Evolutionary conservation across 2,113 vertebrate genomes (phyloP), one percentile per base, ranked within the genome.

Genomic region (Perccottus glenii): DNA sequence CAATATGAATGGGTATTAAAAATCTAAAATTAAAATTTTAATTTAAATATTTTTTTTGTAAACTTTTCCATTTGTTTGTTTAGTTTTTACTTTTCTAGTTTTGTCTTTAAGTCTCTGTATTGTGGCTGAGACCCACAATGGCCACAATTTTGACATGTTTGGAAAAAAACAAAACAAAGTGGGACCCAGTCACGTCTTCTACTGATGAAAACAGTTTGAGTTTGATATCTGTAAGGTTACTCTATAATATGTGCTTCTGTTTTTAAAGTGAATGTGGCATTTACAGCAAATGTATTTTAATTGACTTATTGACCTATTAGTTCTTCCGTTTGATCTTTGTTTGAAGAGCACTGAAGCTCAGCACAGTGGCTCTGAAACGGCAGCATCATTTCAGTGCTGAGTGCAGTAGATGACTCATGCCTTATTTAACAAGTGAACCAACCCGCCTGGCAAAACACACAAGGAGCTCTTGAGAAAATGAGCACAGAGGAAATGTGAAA

Each of bases 341-440:
- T 14, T 6, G 0, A 27, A 27, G 36, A 46, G 14, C 38, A 1
- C 8, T 3, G 16, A 6, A 3, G 16, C 9, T 50, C 19, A 8
- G 16, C 9, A 19, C 19, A 8, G 8, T 2, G 9, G 48, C 60
- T 68, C 65, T 42, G 32, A 46, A 27, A 32, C 38, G 1, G 52
- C 51, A 45, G 52, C 51, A 45, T 77, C 51, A 15, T 72, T 79
- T 57, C 53, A 62, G 4, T 44, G 61, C 72, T 53, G 38, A 73
- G 64, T 19, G 40, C 68, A 48, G 60, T 51, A 27, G 78, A 85
- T 85, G 81, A 84, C 77, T 82, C 78, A 80, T 74, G 64, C 66
- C 73, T 84, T 82, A 77, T 82, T 87, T 80, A 86, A 84, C 65
- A 70, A 79, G 72, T 60, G 49, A 77, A 80, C 19, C 32, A 70